phyloP scores from a whole-genome alignment of 1,140 invertebrate species.

The Caligus rogercresseyi region DNA sequence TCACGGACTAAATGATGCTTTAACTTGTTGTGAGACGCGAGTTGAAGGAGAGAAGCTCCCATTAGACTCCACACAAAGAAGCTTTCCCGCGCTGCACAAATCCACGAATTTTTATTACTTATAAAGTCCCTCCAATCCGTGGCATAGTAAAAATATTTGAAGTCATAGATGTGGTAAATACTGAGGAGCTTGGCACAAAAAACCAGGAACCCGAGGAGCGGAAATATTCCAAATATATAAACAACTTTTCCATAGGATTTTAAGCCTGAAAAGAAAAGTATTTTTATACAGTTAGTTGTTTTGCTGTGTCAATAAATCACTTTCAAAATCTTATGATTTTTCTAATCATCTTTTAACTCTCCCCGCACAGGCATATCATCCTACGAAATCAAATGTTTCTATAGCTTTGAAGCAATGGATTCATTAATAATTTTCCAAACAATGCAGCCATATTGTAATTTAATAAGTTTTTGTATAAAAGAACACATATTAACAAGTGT shows the following conservation, averaged over 20 bases:
- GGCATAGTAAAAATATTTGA: not conserved
- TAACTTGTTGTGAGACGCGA: conserved; percentile 45
- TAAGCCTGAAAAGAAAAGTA: conserved; percentile 41
- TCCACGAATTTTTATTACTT: conserved; percentile 42
- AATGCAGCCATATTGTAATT: too few species aligned
- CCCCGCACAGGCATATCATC: too few species aligned
- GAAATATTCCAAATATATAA: conserved; percentile 49
- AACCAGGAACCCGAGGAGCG: conserved; percentile 49
- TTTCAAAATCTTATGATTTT: too few species aligned
- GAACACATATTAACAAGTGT: too few species aligned
- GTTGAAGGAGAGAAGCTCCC: conserved; percentile 64
- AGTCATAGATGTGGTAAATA: conserved; percentile 34
- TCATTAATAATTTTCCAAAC: too few species aligned
- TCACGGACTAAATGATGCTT: conserved; percentile 49
- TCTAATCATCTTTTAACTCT: too few species aligned
- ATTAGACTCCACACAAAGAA: conserved; percentile 75
- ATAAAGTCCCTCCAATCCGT: conserved; percentile 10
- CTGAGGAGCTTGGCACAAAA: conserved; percentile 53
- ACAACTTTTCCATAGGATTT: conserved; percentile 66
- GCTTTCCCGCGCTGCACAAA: conserved; percentile 63
- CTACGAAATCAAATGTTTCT: too few species aligned
- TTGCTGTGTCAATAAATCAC: too few species aligned
- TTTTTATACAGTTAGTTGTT: too few species aligned
- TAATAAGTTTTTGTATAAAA: too few species aligned
- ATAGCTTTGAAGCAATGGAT: too few species aligned